A percentile compares a stretch with the other conserved stretches of the same genome.
phyloP scores from a whole-genome alignment of 2,888 invertebrate genomes.

The Idaea straminata region DNA sequence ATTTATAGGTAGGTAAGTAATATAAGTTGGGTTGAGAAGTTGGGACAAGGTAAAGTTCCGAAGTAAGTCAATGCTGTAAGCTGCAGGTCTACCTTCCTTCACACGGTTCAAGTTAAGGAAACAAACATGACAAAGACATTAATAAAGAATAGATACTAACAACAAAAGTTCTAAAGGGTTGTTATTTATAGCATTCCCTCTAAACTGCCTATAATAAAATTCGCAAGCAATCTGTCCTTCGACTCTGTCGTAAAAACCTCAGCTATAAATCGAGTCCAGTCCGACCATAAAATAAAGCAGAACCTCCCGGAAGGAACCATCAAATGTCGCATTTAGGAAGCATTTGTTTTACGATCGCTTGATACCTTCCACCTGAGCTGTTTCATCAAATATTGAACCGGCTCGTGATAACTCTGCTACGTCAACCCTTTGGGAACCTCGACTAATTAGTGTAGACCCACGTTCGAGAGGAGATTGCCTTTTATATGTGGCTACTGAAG shows the following conservation, averaged over 20 bases:
- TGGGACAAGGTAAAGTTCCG: no score
- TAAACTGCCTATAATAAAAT: neutral
- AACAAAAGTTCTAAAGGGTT: neutral
- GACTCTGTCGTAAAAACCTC: neutral
- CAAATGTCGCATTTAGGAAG: neutral
- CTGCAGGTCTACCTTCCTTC: no score
- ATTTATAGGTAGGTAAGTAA: no score
- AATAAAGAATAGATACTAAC: neutral
- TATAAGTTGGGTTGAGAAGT: no score
- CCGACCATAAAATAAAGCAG: neutral
- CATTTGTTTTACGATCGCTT: neutral
- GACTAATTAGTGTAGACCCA: neutral
- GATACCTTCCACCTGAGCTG: neutral
- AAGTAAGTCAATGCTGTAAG: no score
- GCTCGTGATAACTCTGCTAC: neutral
- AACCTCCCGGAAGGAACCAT: neutral
- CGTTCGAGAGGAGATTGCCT: neutral
- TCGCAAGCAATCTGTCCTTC: neutral
- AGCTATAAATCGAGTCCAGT: neutral
- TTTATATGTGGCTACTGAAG: neutral
- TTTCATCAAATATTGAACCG: slow-evolving; percentile 33
- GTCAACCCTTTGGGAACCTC: slow-evolving; percentile 5
- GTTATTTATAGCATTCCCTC: neutral
- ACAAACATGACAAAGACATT: no score
- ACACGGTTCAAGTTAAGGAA: no score